Evolutionary conservation across 2,797 vertebrate genomes (phyloP).

Genomic region (Silurus aristotelis): DNA sequence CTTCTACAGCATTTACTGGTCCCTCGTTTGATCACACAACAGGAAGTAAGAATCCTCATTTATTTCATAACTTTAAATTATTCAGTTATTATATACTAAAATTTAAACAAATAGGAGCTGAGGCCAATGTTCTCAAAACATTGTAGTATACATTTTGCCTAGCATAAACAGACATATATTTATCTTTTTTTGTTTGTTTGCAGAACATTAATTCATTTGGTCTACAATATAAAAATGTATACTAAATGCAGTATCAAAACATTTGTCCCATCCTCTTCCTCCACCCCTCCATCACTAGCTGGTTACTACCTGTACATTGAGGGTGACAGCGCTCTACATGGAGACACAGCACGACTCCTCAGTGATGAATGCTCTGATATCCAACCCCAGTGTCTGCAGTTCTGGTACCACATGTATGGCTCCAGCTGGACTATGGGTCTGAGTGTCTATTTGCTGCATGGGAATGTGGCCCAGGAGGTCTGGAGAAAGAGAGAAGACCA

Average conservation of each 20-base stretch:
- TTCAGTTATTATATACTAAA: not conserved
- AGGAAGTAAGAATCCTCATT: conserved; percentile 60
- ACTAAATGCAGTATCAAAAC: not conserved
- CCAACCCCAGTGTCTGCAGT: conserved; percentile 71
- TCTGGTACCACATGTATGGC: conserved; percentile 79
- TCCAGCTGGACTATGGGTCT: conserved; percentile 75
- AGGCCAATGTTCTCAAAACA: not conserved
- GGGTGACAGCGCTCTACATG: too few species aligned
- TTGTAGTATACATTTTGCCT: not conserved
- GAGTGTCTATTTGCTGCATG: conserved; percentile 67
- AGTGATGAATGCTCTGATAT: too few species aligned
- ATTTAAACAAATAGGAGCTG: not conserved
- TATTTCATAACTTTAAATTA: not conserved
- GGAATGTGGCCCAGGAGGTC: conserved; percentile 46
- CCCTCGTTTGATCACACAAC: conserved; percentile 72
- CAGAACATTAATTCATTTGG: not conserved
- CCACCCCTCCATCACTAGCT: conserved; percentile 50
- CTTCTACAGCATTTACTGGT: conserved; percentile 68
- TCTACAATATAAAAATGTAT: not conserved
- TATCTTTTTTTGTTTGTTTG: not conserved
- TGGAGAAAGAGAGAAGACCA: conserved; percentile 70
- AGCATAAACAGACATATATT: not conserved
- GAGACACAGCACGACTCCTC: too few species aligned
- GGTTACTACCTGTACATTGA: conserved; percentile 51
- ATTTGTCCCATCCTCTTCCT: not conserved